Conservation (phyloP, 2,797 vertebrate genomes). For the Tiaroga cobitis region DNA sequence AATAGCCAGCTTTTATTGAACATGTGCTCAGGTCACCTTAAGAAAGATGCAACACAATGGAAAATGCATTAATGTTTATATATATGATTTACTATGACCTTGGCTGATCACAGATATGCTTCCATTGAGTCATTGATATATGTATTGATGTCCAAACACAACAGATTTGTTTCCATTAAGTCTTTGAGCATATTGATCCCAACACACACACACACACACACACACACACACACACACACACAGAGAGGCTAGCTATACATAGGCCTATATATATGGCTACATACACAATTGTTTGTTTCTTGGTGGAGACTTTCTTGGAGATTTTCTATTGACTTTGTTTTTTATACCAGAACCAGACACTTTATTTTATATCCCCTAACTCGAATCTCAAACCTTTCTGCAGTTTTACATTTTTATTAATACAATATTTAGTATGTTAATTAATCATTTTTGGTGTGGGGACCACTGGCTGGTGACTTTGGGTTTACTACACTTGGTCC, state of each 20-base stretch:
- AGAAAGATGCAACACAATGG: slow-evolving; percentile 12
- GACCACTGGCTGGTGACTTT: neutral
- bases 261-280: too few relatives aligned
- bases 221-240: too few relatives aligned
- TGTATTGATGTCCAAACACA: slow-evolving; percentile 42
- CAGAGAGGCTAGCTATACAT: too few relatives aligned
- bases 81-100: slow-evolving; percentile 42
- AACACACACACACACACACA: neutral
- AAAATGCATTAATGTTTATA: slow-evolving; percentile 2
- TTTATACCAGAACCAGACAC: slow-evolving; percentile 4
- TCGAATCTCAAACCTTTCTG: neutral
- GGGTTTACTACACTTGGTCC: neutral
- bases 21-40: neutral
- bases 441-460: neutral
- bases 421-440: neutral
- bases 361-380: neutral
- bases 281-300: neutral
- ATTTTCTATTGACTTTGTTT: neutral
- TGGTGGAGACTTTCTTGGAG: neutral
- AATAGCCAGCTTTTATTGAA: neutral
- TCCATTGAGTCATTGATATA: slow-evolving; percentile 30
- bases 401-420: neutral
- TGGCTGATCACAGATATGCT: slow-evolving; percentile 39
- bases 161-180: slow-evolving; percentile 48
- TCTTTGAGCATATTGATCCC: slow-evolving; percentile 27